Evolutionary conservation across 2,888 invertebrate species (phyloP).

Genomic region (Crematogaster levior): DNA sequence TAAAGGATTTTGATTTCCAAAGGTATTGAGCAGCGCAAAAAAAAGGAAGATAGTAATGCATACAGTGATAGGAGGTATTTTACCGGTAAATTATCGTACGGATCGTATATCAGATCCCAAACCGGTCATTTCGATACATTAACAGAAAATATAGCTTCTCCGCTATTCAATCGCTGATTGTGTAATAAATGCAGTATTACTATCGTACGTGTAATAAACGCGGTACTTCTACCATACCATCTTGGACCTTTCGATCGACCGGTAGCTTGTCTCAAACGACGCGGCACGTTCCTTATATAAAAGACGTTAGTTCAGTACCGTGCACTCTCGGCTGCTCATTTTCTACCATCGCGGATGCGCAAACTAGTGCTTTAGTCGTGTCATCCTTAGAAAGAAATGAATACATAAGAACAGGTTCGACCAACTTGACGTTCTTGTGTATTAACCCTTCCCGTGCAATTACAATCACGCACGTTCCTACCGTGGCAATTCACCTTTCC

Average conservation of each 20-base stretch:
- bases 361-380: conserved; percentile 21
- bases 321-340: conserved; percentile 8
- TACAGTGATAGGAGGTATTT: neutral
- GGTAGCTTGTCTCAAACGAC: neutral
- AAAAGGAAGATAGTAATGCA: neutral
- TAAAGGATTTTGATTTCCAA: neutral
- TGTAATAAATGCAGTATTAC: neutral
- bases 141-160: neutral
- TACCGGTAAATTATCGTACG: neutral
- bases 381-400: conserved; percentile 4
- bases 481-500: neutral
- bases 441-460: conserved; percentile 1
- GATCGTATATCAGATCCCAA: neutral
- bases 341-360: neutral
- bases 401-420: conserved; percentile 29
- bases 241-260: neutral
- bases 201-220: neutral
- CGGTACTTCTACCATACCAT: conserved; percentile 7
- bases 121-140: conserved; percentile 3
- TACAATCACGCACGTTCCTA: conserved; percentile 5
- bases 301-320: neutral
- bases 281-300: conserved; percentile 1
- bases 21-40: neutral
- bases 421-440: neutral
- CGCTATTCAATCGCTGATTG: neutral